Evolutionary conservation across 2,797 vertebrate species (phyloP).

Genomic region (Scolopax bukidnonensis): DNA sequence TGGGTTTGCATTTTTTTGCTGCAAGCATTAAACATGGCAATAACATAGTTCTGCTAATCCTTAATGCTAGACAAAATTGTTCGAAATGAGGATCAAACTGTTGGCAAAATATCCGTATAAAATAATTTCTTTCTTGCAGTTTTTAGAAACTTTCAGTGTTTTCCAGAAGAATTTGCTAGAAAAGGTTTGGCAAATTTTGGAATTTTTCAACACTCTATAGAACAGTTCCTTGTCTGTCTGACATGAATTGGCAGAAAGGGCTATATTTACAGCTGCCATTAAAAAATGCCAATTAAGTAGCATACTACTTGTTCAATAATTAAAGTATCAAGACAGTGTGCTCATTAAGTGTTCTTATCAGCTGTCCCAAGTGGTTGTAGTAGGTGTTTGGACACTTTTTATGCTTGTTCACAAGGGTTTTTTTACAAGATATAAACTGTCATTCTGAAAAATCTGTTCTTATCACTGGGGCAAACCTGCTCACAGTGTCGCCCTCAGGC

Average conservation of each 20-base stretch:
- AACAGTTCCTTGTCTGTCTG: not conserved
- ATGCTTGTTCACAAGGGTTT: not conserved
- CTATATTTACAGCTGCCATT: not conserved
- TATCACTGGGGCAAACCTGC: not conserved
- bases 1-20: slow-evolving; percentile 6
- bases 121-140: not conserved
- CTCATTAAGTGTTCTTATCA: slow-evolving; percentile 5
- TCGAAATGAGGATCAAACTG: not conserved
- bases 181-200: not conserved
- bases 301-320: not conserved
- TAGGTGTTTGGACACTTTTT: not conserved
- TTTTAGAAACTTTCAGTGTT: slow-evolving; percentile 15
- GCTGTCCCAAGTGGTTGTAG: not conserved
- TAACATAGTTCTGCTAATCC: not conserved
- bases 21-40: not conserved
- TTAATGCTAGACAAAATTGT: not conserved
- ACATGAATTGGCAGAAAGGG: not conserved
- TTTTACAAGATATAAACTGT: not conserved
- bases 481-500: not conserved
- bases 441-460: not conserved
- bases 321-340: not conserved
- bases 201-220: not conserved
- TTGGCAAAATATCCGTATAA: not conserved
- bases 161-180: not conserved
- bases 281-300: slow-evolving; percentile 26